Evolutionary conservation across 2,797 vertebrate genomes (phyloP), one percentile per base, ranked within the genome.

Genomic region (Lutjanus campechanus): DNA sequence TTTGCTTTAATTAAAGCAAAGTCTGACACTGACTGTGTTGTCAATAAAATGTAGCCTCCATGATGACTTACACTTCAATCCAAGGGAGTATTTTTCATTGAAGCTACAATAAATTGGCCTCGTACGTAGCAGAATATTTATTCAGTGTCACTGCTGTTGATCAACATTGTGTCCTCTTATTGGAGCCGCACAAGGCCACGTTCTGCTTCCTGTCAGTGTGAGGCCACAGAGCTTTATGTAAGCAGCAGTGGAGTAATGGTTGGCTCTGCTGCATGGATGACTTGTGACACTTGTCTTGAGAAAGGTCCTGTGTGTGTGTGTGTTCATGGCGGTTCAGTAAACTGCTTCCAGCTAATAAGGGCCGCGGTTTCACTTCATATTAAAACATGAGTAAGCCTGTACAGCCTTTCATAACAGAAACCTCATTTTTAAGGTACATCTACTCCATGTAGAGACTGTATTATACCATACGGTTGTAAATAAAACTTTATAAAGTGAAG

Each of bases 201-300:
- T 11, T 29, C 16, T 56, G 19, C 54, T 67, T 76, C 55, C 72
- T 78, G 76, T 70, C 40, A 36, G 50, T 1, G 11, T 72, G 66
- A 36, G 44, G 22, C 36, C 77, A 64, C 19, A 46, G 20, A 20
- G 17, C 50, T 69, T 62, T 13, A 44, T 22, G n/a, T 43, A 75
- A 85, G 50, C 59, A 9, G 56, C 7, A 22, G 55, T 88, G 77
- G 51, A 36, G 77, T 55, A 81, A 84, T 68, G 20, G 19, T 36
- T 51, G 40, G 5, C 63, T 75, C 50, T 54, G 69, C 11, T 55
- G 54, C 69, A 81, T 29, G 44, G 60, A 54, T 56, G 19, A 73
- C 49, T 91, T 92, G 78, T 77, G 83, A 86, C 82, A 91, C 55
- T 69, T 78, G 9, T 41, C 50, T 77, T 85, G 56, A 82, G 73